These are phyloP conservation scores for Tiliacea aurago DNA, from an alignment of 2,888 invertebrate genomes.

Conservation along the genomic window DNA sequence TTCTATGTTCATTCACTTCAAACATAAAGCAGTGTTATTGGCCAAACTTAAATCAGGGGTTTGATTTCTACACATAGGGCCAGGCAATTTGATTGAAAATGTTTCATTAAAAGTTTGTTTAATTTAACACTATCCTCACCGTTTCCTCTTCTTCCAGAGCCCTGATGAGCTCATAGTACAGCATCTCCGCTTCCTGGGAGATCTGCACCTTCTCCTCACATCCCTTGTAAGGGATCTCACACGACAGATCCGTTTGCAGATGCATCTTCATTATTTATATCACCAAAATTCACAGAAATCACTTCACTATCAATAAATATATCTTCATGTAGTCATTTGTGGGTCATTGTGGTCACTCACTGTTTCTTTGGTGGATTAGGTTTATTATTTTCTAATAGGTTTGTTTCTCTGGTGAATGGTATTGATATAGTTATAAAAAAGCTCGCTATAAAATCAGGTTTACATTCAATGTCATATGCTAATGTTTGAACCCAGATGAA, in stretches of 20 bases:
- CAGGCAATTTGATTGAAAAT: too few relatives aligned
- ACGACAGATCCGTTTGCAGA: conserved; percentile 83
- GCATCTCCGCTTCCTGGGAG: conserved; percentile 88
- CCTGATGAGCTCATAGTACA: conserved; percentile 88
- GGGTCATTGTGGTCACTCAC: conserved; percentile 46
- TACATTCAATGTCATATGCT: conserved; percentile 11
- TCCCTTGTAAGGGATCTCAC: conserved; percentile 81
- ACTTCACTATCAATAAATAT: conserved; percentile 59
- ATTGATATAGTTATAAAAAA: not conserved
- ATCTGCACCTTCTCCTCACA: conserved; percentile 86
- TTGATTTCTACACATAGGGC: too few relatives aligned
- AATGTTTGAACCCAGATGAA: conserved; percentile 5
- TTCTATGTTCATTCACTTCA: too few relatives aligned
- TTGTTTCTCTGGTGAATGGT: not conserved
- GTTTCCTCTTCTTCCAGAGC: conserved; percentile 88
- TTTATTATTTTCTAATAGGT: conserved; percentile 28
- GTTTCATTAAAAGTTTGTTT: too few relatives aligned
- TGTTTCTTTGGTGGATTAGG: conserved; percentile 54
- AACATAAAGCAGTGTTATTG: too few relatives aligned
- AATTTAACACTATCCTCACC: conserved; percentile 75
- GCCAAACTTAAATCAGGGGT: too few relatives aligned
- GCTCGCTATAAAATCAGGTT: not conserved
- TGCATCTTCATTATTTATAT: conserved; percentile 83
- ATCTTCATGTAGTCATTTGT: conserved; percentile 32
- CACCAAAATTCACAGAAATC: conserved; percentile 58